Percentiles rank a stretch among this genome's conserved stretches.
Conservation (phyloP, 2,113 vertebrate species). For the Sterna hirundo region DNA sequence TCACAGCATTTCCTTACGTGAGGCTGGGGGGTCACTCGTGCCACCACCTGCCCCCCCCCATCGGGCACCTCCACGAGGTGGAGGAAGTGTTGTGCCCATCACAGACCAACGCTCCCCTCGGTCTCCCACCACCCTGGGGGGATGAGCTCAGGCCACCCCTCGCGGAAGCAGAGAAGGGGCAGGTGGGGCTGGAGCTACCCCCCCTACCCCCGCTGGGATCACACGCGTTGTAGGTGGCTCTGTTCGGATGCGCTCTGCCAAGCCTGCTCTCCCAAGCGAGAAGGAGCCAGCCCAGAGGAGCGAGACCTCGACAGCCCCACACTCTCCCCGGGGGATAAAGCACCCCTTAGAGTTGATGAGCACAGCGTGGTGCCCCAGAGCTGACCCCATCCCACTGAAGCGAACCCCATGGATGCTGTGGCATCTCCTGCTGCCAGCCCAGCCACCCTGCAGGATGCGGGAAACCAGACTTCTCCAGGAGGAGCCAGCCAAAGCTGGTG, state of each 20-base stretch:
- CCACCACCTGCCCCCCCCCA: background rate
- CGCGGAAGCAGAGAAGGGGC: background rate
- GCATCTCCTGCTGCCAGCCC: background rate
- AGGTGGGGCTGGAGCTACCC: background rate
- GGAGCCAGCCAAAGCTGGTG: background rate
- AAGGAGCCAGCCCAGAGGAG: background rate
- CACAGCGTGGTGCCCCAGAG: background rate
- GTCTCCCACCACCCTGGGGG: no score
- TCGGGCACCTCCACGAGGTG: rapidly evolving
- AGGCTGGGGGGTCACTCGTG: background rate
- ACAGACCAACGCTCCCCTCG: rapidly evolving
- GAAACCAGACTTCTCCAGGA: background rate
- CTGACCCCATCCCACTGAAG: background rate
- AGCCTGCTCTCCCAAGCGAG: background rate
- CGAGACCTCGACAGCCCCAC: background rate
- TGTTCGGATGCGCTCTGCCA: background rate
- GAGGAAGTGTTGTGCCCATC: background rate
- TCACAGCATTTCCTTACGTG: rapidly evolving
- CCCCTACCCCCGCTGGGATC: rapidly evolving
- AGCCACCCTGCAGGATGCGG: background rate
- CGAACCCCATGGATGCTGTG: rapidly evolving
- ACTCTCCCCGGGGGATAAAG: rapidly evolving
- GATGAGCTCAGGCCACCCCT: rapidly evolving
- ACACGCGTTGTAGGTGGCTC: rapidly evolving
- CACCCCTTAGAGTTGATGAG: background rate